phyloP scores from a whole-genome alignment of 2,888 invertebrate species.

The Craniophora ligustri region DNA sequence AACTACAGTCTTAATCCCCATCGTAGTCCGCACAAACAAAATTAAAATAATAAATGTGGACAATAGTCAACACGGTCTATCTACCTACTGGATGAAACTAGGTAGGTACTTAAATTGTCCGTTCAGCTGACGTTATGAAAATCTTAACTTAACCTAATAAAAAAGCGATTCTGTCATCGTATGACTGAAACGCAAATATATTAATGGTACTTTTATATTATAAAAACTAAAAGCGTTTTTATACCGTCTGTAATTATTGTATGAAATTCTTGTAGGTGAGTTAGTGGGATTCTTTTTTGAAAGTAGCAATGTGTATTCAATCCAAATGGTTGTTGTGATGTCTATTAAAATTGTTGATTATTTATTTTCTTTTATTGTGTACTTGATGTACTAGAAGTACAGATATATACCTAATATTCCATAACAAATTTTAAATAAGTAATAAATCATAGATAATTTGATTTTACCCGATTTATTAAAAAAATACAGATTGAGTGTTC shows the following conservation, averaged over 20 bases:
- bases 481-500: no score
- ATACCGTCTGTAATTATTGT: slow-evolving; percentile 58
- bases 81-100: background rate
- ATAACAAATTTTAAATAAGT: no score
- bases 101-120: no score
- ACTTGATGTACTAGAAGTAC: background rate
- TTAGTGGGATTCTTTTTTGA: slow-evolving; percentile 57
- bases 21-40: background rate
- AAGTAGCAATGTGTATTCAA: slow-evolving; percentile 74
- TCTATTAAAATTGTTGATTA: slow-evolving; percentile 87
- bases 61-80: background rate
- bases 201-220: slow-evolving; percentile 62
- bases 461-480: no score
- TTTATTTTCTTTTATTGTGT: slow-evolving; percentile 42
- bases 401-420: no score
- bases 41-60: background rate
- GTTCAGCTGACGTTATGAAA: background rate
- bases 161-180: slow-evolving; percentile 44
- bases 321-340: slow-evolving; percentile 88
- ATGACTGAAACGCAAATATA: slow-evolving; percentile 70
- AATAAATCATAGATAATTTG: no score
- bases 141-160: slow-evolving; percentile 22
- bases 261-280: slow-evolving; percentile 26
- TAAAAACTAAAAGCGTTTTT: slow-evolving; percentile 65
- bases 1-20: background rate